Conservation (phyloP, 2,797 vertebrate genomes). For the Adelosebastes latens region DNA sequence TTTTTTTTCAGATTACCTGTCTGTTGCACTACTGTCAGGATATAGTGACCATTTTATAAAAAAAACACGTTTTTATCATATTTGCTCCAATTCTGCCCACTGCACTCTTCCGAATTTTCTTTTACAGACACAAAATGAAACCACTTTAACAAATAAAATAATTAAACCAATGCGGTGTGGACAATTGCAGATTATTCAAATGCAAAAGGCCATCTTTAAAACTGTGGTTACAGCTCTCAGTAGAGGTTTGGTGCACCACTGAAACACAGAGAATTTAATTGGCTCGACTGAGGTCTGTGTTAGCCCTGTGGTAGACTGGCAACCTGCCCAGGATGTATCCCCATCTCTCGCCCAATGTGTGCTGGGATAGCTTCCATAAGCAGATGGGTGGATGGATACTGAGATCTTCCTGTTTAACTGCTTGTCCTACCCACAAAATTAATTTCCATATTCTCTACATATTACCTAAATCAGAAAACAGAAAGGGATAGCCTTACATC, state of each 20-base stretch:
- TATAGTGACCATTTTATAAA: no score
- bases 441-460: slow-evolving; percentile 29
- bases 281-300: slow-evolving; percentile 35
- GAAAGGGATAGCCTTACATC: background rate
- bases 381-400: slow-evolving; percentile 43
- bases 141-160: slow-evolving; percentile 7
- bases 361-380: slow-evolving; percentile 32
- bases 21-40: no score
- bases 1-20: no score
- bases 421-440: slow-evolving; percentile 13
- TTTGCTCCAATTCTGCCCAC: no score
- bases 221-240: slow-evolving; percentile 10
- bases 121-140: slow-evolving; percentile 20
- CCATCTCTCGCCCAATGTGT: slow-evolving; percentile 29
- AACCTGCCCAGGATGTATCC: slow-evolving; percentile 41
- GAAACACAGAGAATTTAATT: slow-evolving; percentile 59
- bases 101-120: background rate
- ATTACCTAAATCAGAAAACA: slow-evolving; percentile 17
- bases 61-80: no score
- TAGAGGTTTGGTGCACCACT: slow-evolving; percentile 32
- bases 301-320: slow-evolving; percentile 43
- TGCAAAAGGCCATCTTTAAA: slow-evolving; percentile 23
- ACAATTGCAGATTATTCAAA: slow-evolving; percentile 22
- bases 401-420: slow-evolving; percentile 28
- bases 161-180: slow-evolving; percentile 19